Evolutionary conservation across 2,113 vertebrate species (phyloP), one percentile per base, ranked within the genome.

Genomic region (Rhodinocichla rosea): DNA sequence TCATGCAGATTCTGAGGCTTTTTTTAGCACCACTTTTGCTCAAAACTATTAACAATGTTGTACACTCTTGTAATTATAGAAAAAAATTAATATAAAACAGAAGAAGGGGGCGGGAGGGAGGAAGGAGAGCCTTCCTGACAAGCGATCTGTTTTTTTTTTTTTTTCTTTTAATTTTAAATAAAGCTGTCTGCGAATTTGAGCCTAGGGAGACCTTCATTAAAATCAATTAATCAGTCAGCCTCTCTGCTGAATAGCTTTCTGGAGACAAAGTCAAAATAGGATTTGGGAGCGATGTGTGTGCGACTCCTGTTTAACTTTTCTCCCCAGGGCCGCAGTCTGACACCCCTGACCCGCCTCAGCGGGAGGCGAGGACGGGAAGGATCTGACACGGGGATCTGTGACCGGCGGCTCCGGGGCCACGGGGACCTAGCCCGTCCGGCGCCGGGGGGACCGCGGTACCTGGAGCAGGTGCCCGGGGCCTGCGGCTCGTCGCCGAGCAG

Each of bases 201-300:
- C 91, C 95, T 92, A 94, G 92, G 91, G 95, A 96, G 81, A 98
- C 91, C 92, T 97, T 98, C 97, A 97, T 98, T 98, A 97, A 98
- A 98, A 98, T 97, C 97, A 98, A 97, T 98, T 98, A 97, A 94
- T 97, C 79, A 95, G 94, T 68, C 89, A 95, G 95, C 84, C 95
- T 92, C 97, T 98, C 97, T 50, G 90, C 94, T 97, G 97, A 97
- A 94, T 92, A 96, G 62, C 80, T 97, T 97, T 91, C 94, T 83
- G 77, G 87, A 95, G 92, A 92, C 57, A 52, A 87, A 79, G 53
- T 70, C 89, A 89, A 67, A 89, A 47, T 17, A 82, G 56, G 69
- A 93, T 87, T 93, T 53, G 85, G 84, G 73, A 92, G 57, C 59
- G 35, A 93, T 80, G 60, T 24, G 90, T 49, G 81, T 2, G 67